Percentiles rank a stretch among this genome's conserved stretches.
phyloP scores from a whole-genome alignment of 2,888 invertebrate species.

The Eupithecia pulchellata region DNA sequence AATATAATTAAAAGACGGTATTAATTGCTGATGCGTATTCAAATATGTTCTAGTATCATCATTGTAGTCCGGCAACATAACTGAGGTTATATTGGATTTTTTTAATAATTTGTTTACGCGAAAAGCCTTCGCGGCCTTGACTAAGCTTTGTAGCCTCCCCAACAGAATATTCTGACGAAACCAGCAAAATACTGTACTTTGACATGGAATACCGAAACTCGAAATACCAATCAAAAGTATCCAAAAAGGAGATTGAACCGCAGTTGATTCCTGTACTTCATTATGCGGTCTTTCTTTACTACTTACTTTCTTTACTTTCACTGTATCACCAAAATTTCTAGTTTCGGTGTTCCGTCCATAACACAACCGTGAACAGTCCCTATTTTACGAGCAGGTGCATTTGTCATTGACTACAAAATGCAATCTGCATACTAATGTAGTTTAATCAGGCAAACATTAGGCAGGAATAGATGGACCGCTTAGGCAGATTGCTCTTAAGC shows the following conservation, averaged over 20 bases:
- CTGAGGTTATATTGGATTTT: no score
- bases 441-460: constrained; percentile 31
- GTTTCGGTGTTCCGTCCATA: not conserved
- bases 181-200: not conserved
- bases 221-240: not conserved
- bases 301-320: no score
- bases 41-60: no score
- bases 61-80: no score
- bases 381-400: constrained; percentile 13
- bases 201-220: not conserved
- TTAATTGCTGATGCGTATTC: no score
- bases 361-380: constrained; percentile 1
- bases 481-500: not conserved
- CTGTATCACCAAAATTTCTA: not conserved
- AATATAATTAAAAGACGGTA: no score
- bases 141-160: not conserved
- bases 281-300: no score
- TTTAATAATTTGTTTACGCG: no score
- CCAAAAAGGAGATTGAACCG: not conserved
- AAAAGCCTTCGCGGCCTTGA: no score
- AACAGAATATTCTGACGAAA: not conserved
- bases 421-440: constrained; percentile 30
- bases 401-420: constrained; percentile 23
- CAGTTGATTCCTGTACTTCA: not conserved
- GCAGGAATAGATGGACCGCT: constrained; percentile 4